Evolutionary conservation across 2,888 invertebrate genomes (phyloP).

Genomic region (Meteorus cinctellus): DNA sequence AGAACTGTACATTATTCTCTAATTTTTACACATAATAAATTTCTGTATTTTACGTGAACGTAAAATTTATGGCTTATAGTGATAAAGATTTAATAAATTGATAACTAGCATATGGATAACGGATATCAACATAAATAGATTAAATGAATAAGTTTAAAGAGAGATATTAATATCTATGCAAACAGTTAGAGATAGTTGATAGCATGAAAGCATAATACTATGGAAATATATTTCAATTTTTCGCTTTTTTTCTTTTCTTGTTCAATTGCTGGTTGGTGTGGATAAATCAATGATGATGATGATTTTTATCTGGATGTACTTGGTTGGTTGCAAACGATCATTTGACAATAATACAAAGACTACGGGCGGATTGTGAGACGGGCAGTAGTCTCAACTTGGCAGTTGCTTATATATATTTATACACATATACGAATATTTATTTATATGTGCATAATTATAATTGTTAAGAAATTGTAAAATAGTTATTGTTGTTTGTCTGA

Average conservation of each 20-base stretch:
- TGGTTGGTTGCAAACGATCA: constrained; percentile 11
- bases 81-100: not conserved
- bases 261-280: not conserved
- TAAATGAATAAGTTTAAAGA: not conserved
- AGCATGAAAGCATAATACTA: not conserved
- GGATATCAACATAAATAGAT: not conserved
- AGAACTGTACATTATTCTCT: too few species aligned
- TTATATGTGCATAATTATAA: constrained; percentile 6
- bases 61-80: not conserved
- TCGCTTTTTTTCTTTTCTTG: not conserved
- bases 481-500: not conserved
- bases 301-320: constrained; percentile 6
- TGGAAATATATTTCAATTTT: not conserved
- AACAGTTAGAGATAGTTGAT: not conserved
- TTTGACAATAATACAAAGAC: constrained; percentile 24
- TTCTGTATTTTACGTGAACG: not conserved
- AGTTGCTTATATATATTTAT: constrained; percentile 21
- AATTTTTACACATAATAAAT: not conserved
- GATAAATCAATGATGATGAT: constrained; percentile 24
- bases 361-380: constrained; percentile 25
- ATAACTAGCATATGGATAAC: not conserved
- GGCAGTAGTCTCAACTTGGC: constrained; percentile 27
- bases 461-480: not conserved
- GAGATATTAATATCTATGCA: not conserved
- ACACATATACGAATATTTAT: not conserved